These are phyloP conservation scores for Microchrysa polita DNA, from an alignment of 2,888 invertebrate genomes.

Conservation along the genomic window DNA sequence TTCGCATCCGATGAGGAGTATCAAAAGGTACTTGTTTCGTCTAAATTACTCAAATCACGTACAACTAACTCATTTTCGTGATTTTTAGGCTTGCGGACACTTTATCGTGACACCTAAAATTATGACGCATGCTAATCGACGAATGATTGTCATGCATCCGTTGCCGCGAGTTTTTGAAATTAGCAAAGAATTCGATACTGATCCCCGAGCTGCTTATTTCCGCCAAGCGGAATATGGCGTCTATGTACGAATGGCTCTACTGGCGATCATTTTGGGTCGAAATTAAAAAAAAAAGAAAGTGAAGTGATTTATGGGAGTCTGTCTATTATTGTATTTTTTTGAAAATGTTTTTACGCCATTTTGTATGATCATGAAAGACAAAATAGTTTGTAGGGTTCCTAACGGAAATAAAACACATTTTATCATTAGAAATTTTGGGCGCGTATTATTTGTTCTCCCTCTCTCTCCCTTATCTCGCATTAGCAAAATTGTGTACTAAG, in stretches of 20 bases:
- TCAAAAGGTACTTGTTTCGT: constrained; percentile 84
- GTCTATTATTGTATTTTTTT: neutral
- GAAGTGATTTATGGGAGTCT: neutral
- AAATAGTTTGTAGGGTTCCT: neutral
- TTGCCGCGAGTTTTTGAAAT: constrained; percentile 95
- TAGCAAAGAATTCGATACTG: constrained; percentile 92
- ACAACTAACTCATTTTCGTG: no score
- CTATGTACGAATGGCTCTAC: constrained; percentile 97
- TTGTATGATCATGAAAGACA: neutral
- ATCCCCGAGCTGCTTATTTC: constrained; percentile 98
- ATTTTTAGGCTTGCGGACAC: constrained; percentile 81
- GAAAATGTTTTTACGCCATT: neutral
- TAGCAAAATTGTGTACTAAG: no score
- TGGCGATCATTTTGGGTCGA: constrained; percentile 86
- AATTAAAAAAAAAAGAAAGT: constrained; percentile 45
- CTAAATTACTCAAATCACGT: no score
- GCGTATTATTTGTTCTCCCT: no score
- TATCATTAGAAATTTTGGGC: neutral
- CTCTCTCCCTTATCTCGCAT: no score
- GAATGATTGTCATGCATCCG: constrained; percentile 98
- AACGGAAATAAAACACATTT: constrained; percentile 24
- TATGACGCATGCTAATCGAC: constrained; percentile 92
- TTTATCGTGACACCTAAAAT: constrained; percentile 93
- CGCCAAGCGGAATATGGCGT: constrained; percentile 97
- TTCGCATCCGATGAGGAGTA: constrained; percentile 87